These are phyloP conservation scores for Salvelinus sp. DNA, from an alignment of 2,113 vertebrate genomes.

Conservation along the genomic window DNA sequence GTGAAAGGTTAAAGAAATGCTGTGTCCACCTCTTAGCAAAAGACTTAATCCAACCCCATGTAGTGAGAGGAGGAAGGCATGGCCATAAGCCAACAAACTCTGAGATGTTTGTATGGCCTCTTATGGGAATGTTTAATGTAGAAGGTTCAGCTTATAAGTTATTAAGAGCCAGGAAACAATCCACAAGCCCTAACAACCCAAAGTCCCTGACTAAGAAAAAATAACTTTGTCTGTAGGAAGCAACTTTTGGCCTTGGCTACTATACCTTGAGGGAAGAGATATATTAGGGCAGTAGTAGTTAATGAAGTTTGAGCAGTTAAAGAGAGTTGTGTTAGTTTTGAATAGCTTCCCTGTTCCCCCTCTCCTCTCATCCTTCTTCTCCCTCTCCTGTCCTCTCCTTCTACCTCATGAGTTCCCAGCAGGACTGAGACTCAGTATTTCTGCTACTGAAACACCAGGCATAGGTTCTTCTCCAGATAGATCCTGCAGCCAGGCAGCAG, in stretches of 20 bases:
- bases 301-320: conserved; percentile 42
- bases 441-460: conserved; percentile 6
- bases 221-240: conserved; percentile 72
- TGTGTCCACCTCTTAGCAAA: conserved; percentile 50
- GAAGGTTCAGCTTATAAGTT: too few relatives aligned
- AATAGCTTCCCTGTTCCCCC: conserved; percentile 8
- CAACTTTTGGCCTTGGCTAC: conserved; percentile 56
- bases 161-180: conserved; percentile 77
- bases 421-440: conserved; percentile 27
- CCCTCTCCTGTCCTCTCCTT: neutral
- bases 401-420: conserved; percentile 37
- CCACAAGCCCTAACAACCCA: conserved; percentile 75
- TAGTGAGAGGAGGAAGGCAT: conserved; percentile 78
- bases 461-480: neutral
- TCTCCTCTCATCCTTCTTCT: conserved; percentile 1
- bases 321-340: conserved; percentile 18
- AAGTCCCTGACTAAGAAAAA: conserved; percentile 68
- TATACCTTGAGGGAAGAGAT: conserved; percentile 46
- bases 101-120: conserved; percentile 70
- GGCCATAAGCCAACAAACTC: conserved; percentile 60
- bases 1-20: conserved; percentile 64
- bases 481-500: neutral
- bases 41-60: conserved; percentile 80
- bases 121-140: conserved; percentile 78
- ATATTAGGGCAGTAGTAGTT: conserved; percentile 35